phyloP scores from a whole-genome alignment of 2,113 vertebrate species.

The Misgurnus anguillicaudatus region DNA sequence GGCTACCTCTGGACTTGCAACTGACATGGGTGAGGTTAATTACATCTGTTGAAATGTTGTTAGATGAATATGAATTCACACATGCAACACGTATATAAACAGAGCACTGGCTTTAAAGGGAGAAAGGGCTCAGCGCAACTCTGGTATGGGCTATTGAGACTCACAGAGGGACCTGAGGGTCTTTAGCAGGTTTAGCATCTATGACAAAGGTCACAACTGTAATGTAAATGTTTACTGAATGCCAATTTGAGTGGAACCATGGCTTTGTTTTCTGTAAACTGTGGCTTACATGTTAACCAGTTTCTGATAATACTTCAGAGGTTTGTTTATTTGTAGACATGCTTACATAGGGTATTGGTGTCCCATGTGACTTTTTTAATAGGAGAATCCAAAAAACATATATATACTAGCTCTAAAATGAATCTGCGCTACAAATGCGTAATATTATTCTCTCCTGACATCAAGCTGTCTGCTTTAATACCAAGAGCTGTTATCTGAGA shows the following conservation, averaged over 20 bases:
- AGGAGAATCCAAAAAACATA: neutral
- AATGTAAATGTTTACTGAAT: neutral
- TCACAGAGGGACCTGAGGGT: neutral
- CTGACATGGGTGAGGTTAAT: slow-evolving; percentile 12
- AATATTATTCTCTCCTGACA: slow-evolving; percentile 5
- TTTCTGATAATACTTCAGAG: neutral
- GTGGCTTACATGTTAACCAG: neutral
- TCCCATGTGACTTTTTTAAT: neutral
- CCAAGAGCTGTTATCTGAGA: neutral
- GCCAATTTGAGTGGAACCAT: neutral
- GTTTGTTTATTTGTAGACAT: neutral
- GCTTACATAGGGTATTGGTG: neutral
- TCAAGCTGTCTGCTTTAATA: neutral
- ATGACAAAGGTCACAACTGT: slow-evolving; percentile 13
- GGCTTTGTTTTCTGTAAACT: neutral
- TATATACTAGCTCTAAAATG: neutral
- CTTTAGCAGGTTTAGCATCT: slow-evolving; percentile 5
- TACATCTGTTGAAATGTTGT: slow-evolving; percentile 29
- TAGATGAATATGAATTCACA: slow-evolving; percentile 27
- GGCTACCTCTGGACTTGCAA: slow-evolving; percentile 39
- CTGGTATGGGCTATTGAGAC: slow-evolving; percentile 20
- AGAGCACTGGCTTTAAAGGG: neutral
- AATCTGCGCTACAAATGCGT: neutral
- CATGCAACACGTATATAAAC: neutral
- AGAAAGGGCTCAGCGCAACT: neutral